These are phyloP conservation scores for Stomorhina lunata DNA, from an alignment of 2,888 invertebrate genomes.

Conservation along the genomic window DNA sequence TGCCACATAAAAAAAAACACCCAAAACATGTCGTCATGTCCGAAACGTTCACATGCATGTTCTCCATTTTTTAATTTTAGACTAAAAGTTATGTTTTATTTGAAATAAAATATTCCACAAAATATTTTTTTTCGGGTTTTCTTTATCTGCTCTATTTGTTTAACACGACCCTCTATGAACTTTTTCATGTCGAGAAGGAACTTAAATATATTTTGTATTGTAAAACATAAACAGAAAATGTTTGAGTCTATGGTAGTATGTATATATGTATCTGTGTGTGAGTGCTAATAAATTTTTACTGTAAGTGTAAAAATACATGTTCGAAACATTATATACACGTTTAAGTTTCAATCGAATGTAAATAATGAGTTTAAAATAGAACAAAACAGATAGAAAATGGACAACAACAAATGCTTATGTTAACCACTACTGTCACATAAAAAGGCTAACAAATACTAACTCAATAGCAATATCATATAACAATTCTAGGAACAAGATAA, in stretches of 20 bases:
- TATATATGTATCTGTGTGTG: background rate
- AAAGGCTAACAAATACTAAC: background rate
- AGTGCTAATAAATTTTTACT: no score
- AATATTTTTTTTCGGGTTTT: no score
- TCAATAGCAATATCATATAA: background rate
- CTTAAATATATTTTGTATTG: no score
- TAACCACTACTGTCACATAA: background rate
- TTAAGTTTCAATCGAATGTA: conserved; percentile 52
- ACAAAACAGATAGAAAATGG: conserved; percentile 3
- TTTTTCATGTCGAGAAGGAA: no score
- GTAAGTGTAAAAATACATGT: background rate
- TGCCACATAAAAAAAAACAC: background rate
- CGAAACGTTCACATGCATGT: conserved; percentile 1
- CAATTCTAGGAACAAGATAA: background rate
- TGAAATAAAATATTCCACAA: background rate
- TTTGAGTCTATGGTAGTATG: background rate
- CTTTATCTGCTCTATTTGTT: background rate
- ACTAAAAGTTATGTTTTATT: background rate
- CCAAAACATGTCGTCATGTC: background rate
- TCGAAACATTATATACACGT: conserved; percentile 44
- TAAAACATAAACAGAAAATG: background rate
- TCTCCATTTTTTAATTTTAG: background rate
- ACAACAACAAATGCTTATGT: background rate
- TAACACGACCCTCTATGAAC: background rate
- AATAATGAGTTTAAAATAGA: conserved; percentile 56